Percentiles rank a stretch among this genome's conserved stretches.
phyloP scores from a whole-genome alignment of 1,140 invertebrate species.

The Apis mellifera region Amel_HAv3.1 CM009939.2:6826001-6826500 shows the following conservation, averaged over 20 bases:
- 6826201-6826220: conserved; percentile 14
- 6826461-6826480: conserved; percentile 61
- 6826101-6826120: neutral
- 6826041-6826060: conserved; percentile 5
- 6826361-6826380: conserved; percentile 10
- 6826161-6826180: neutral
- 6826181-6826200: neutral
- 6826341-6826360: conserved; percentile 63
- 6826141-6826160: neutral
- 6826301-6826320: conserved; percentile 76
- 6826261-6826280: conserved; percentile 52
- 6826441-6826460: conserved; percentile 2
- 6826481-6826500: conserved; percentile 65
- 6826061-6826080: neutral
- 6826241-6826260: neutral
- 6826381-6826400: neutral
- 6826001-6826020: conserved; percentile 65
- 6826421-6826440: neutral
- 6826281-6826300: conserved; percentile 78
- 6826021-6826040: conserved; percentile 53
- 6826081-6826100: neutral
- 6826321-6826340: conserved; percentile 65
- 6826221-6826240: conserved; percentile 12
- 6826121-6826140: neutral
- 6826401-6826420: neutral